phyloP scores from a whole-genome alignment of 2,888 invertebrate genomes.

The Hedychridium roseum region DNA sequence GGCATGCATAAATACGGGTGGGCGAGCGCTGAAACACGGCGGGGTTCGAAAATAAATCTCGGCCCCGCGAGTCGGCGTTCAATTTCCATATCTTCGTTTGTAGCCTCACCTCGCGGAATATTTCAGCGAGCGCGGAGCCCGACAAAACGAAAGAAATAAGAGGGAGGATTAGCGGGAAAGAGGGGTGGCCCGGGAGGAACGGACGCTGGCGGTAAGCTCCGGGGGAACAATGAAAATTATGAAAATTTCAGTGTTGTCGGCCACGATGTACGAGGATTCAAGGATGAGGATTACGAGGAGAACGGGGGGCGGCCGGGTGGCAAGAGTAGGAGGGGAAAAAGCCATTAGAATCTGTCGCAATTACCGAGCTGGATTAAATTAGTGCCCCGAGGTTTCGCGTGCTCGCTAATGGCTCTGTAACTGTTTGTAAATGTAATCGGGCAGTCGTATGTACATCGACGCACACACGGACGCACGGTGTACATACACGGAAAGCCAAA shows the following conservation, averaged over 20 bases:
- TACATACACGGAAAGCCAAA: too few relatives aligned
- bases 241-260: slow-evolving; percentile 21
- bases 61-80: slow-evolving; percentile 13
- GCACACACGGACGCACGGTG: too few relatives aligned
- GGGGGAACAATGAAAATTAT: slow-evolving; percentile 20
- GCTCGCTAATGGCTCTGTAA: slow-evolving; percentile 46
- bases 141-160: too few relatives aligned
- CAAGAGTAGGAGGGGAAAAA: slow-evolving; percentile 25
- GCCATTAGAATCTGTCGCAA: slow-evolving; percentile 36
- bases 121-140: slow-evolving; percentile 13
- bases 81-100: slow-evolving; percentile 37
- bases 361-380: slow-evolving; percentile 47
- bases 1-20: slow-evolving; percentile 10
- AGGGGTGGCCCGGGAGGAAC: background rate
- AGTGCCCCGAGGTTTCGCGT: slow-evolving; percentile 47
- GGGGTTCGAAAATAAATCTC: slow-evolving; percentile 35
- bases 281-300: background rate
- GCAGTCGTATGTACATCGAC: slow-evolving; percentile 20
- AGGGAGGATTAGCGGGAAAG: background rate
- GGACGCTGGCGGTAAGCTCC: background rate
- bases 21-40: slow-evolving; percentile 16
- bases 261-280: background rate
- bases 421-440: slow-evolving; percentile 48
- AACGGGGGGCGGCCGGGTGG: slow-evolving; percentile 14
- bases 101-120: slow-evolving; percentile 20